Base-by-base conservation (phyloP, 23 tunicate species). In the Aplidium turbinatum region DNA sequence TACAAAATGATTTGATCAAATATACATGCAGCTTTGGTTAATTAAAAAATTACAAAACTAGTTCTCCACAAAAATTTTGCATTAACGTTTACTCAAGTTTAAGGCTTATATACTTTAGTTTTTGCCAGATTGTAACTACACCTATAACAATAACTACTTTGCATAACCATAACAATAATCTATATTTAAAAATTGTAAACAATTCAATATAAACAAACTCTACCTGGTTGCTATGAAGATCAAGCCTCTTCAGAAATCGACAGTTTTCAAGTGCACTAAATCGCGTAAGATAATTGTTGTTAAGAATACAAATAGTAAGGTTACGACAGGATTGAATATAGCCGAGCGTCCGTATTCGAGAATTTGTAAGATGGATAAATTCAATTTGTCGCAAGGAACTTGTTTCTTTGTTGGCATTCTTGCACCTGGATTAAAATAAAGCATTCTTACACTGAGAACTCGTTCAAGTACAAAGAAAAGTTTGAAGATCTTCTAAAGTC, bases 211-310 rank as follows among this genome's bases (percentile, higher is more conserved):
- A 42, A 42, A 42, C 11, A 11, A 11, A 42, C 1, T 21, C 0
- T 53, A 84, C 97, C 78, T 91, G 97, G 54, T 91, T 91, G 55
- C 91, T 74, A 57, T 91, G 97, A 18, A 91, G 83, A 84, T 91
- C 97, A 25, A 91, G 72, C 35, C 87, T 63, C n/a, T 78, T 68
- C 27, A 91, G 36, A 48, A 58, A 46, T 0, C 86, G 87, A 51
- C 97, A 91, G 74, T 84, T 84, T 65, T 75, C 90, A 22, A 91
- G 58, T 7, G 86, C 86, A 70, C 48, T 73, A 73, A 91, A 84
- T 31, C 86, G 45, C 33, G 86, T 91, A n/a, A 91, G 35, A 65
- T 84, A 91, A 47, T 91, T 91, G 76, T 84, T 79, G 72, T 79
- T 48, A 16, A 91, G 54, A 28, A 91, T 79, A 58, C 97, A 91